Percentiles rank a stretch among this genome's conserved stretches.
Evolutionary conservation across 30 jellyfish, hydroid and myxozoan species (phyloP).

Genomic region (Catostylus mosaicus): DNA sequence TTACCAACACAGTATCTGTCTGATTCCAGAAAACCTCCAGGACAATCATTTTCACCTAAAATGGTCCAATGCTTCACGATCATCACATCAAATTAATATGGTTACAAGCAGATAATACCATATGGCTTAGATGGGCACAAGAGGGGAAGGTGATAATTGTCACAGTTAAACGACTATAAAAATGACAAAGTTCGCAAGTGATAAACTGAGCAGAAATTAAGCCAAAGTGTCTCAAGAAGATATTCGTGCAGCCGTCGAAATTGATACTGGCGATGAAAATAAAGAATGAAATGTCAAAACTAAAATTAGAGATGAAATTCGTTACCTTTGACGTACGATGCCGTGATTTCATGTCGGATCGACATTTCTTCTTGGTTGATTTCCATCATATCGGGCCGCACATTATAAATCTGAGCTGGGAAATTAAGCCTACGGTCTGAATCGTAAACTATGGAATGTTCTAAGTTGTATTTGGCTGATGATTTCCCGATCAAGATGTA

Average conservation of each 20-base stretch:
- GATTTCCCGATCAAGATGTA: slow-evolving; percentile 51
- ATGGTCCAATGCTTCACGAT: background rate
- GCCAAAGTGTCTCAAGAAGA: no score
- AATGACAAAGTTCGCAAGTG: no score
- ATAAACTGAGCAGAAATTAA: no score
- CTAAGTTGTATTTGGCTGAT: slow-evolving; percentile 30
- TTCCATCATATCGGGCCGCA: slow-evolving; percentile 23
- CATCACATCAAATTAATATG: no score
- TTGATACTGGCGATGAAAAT: no score
- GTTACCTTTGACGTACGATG: slow-evolving; percentile 53
- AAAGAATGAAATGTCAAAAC: no score
- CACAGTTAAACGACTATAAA: no score
- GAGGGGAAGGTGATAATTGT: no score
- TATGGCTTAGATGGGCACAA: no score
- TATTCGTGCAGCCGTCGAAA: no score
- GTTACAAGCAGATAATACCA: no score
- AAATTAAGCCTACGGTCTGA: slow-evolving; percentile 31
- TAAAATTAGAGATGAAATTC: background rate
- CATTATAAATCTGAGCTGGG: slow-evolving; percentile 48
- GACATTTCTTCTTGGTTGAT: slow-evolving; percentile 37
- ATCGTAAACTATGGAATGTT: slow-evolving; percentile 34
- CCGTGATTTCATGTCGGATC: slow-evolving; percentile 40
- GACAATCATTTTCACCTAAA: slow-evolving; percentile 66
- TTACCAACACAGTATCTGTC: slow-evolving; percentile 56
- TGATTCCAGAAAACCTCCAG: slow-evolving; percentile 47